A percentile compares a stretch with the other conserved stretches of the same genome.
phyloP scores from a whole-genome alignment of 1,140 invertebrate species.

The Callitettix versicolor region DNA sequence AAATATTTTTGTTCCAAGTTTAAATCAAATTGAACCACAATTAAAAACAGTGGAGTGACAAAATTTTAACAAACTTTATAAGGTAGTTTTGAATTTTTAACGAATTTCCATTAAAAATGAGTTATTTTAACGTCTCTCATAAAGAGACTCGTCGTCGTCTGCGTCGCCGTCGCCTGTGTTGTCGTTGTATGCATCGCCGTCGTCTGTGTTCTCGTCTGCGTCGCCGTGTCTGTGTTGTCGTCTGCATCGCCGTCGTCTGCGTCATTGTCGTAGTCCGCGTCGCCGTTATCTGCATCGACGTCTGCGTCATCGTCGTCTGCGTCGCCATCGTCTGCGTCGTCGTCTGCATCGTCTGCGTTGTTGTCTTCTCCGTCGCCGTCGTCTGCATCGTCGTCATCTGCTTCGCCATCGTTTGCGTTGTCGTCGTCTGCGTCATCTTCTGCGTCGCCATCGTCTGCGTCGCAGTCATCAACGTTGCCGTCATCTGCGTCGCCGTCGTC shows the following conservation, averaged over 20 bases:
- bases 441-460: neutral
- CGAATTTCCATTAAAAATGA: too few species aligned
- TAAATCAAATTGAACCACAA: too few species aligned
- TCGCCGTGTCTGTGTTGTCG: neutral
- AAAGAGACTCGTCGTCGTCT: neutral
- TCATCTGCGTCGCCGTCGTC: neutral
- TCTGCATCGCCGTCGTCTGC: neutral
- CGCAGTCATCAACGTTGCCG: neutral
- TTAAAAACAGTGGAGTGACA: too few species aligned
- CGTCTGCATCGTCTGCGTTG: neutral
- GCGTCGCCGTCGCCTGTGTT: neutral
- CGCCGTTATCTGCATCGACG: slow-evolving; percentile 1
- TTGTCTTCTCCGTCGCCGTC: neutral
- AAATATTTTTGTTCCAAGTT: too few species aligned
- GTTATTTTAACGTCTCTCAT: neutral
- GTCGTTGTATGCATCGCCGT: neutral
- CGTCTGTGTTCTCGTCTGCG: neutral
- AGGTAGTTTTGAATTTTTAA: too few species aligned
- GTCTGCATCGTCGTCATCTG: neutral
- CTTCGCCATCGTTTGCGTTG: neutral
- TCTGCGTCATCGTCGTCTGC: neutral
- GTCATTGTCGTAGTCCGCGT: neutral
- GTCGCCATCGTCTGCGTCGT: neutral
- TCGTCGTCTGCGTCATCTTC: neutral
- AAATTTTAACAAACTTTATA: too few species aligned